phyloP scores from a whole-genome alignment of 2,888 invertebrate species.

The Saturnia japonica region DNA sequence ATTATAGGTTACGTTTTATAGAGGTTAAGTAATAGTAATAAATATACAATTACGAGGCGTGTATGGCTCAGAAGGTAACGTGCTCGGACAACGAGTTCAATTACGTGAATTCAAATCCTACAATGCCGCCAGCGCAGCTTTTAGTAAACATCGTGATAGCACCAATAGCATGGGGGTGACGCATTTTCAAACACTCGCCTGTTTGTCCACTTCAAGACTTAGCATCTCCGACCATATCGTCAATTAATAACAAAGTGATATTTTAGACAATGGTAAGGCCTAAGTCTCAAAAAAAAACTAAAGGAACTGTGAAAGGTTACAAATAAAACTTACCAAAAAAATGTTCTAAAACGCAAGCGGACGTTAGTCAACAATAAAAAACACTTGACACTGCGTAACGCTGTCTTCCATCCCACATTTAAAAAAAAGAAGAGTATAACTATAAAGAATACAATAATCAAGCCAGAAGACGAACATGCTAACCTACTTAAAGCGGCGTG shows the following conservation, averaged over 20 bases:
- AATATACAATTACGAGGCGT: too few relatives aligned
- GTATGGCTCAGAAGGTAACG: neutral
- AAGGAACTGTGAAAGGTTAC: neutral
- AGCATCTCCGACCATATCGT: neutral
- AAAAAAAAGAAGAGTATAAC: neutral
- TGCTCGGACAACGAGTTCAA: neutral
- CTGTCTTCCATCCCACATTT: neutral
- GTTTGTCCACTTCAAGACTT: neutral
- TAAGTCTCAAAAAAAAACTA: neutral
- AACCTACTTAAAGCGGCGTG: slow-evolving; percentile 72
- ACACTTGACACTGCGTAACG: neutral
- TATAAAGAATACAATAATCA: slow-evolving; percentile 7
- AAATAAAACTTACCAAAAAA: neutral
- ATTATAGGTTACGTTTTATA: neutral
- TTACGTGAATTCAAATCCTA: neutral
- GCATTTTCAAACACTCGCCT: too few relatives aligned
- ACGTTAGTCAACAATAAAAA: neutral
- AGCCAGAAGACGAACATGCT: slow-evolving; percentile 43
- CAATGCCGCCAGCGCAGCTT: neutral
- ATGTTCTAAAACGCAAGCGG: neutral
- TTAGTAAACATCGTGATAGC: neutral
- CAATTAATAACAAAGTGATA: neutral
- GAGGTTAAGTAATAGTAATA: neutral
- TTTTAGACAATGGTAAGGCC: neutral
- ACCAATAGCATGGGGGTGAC: neutral